Evolutionary conservation across 1,140 invertebrate species (phyloP), one percentile per base, ranked within the genome.

Genomic region (Listronotus bonariensis): DNA sequence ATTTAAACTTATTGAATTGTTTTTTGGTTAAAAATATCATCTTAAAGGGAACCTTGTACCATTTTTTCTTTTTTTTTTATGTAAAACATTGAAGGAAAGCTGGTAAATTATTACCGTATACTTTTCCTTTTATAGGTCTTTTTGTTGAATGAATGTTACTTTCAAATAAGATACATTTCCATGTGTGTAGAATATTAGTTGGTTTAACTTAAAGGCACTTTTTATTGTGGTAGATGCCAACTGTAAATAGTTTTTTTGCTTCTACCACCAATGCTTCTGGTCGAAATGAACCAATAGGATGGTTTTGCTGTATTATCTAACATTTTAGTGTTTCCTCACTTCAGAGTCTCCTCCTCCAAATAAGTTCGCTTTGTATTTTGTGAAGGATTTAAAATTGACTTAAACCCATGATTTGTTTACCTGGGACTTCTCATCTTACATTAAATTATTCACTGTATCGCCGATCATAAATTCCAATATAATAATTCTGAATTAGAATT

Each of bases 161-260:
- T 49, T 68, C n/a, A 31, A 20, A 40, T 61, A 48, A 6, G 65
- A 38, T 3, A 68, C 26, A 42, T 68, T 68, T 6, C 67, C 67
- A 48, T 68, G 67, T 18, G 57, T 65, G 11, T 65, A 51, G 11
- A 9, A 68, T 48, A 57, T 68, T 57, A 17, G 18, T 51, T 32
- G 57, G 62, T 61, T 65, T 61, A n/a, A 68, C 57, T 12, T 61
- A 65, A n/a, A 49, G 7, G 11, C 62, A 68, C 18, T 61, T 68
- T 46, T 57, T 58, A 31, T 7, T 45, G n/a, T 68, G 67, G 31
- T 65, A 68, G 31, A 68, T 65, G 43, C 42, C 49, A 9, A 65
- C 57, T 1, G 65, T 57, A 42, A 68, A 65, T 11, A 57, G 7
- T 40, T 65, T 68, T 68, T 36, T 62, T 68, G 26, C 42, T 65